Conservation (phyloP, 2,888 invertebrate species). For the Eupelmus urozonus region DNA sequence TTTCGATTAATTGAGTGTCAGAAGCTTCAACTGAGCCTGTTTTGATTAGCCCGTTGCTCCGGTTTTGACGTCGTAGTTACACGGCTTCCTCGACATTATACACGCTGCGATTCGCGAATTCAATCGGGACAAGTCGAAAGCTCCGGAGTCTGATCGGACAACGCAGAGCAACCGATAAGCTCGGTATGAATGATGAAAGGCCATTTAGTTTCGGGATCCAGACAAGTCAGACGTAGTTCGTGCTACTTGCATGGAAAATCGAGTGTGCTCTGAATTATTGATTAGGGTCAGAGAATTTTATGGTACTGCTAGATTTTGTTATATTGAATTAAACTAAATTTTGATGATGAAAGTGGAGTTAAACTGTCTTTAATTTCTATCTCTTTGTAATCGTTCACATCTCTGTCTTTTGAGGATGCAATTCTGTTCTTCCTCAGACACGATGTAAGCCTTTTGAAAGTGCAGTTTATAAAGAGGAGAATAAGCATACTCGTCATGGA, state of each 20-base stretch:
- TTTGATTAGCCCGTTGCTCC: constrained; percentile 16
- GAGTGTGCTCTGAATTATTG: too few relatives aligned
- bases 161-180: not conserved
- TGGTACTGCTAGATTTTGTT: too few relatives aligned
- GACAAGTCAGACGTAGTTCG: too few relatives aligned
- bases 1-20: constrained; percentile 37
- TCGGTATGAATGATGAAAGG: not conserved
- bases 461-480: not conserved
- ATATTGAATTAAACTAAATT: not conserved
- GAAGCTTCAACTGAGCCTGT: constrained; percentile 31
- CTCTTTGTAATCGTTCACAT: not conserved
- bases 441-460: not conserved
- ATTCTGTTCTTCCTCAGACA: not conserved
- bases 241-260: too few relatives aligned
- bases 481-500: not conserved
- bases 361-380: not conserved
- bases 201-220: too few relatives aligned
- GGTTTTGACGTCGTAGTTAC: not conserved
- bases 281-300: too few relatives aligned
- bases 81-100: not conserved
- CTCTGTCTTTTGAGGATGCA: not conserved
- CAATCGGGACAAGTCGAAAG: too few relatives aligned
- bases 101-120: not conserved
- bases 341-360: not conserved
- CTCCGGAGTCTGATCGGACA: too few relatives aligned